Conservation (phyloP, 2,888 invertebrate genomes). For the Pseudeuparius sepicola region DNA sequence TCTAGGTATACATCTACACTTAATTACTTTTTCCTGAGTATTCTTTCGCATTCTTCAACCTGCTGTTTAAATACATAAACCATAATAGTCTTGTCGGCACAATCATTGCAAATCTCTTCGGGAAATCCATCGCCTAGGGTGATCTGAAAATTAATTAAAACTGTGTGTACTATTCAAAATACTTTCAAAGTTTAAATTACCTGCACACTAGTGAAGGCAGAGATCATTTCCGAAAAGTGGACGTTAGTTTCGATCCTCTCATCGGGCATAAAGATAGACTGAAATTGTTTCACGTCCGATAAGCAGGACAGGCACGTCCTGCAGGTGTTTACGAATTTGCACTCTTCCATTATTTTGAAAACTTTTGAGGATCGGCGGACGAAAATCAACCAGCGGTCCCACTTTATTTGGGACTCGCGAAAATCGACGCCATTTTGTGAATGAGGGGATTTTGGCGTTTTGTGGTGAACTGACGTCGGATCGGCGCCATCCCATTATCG, state of each 20-base stretch:
- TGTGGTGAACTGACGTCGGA: too few species aligned
- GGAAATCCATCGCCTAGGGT: conserved; percentile 48
- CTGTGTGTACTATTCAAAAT: conserved; percentile 1
- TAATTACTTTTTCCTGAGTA: conserved; percentile 34
- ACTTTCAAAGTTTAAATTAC: conserved; percentile 22
- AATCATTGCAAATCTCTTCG: conserved; percentile 47
- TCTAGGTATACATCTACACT: too few species aligned
- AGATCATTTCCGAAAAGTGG: conserved; percentile 38
- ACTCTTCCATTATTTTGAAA: not conserved
- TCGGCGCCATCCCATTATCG: too few species aligned
- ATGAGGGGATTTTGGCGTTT: too few species aligned
- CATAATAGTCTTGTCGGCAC: conserved; percentile 42
- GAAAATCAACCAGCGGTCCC: conserved; percentile 3
- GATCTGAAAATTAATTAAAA: conserved; percentile 29
- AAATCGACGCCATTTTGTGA: too few species aligned
- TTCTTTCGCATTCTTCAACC: conserved; percentile 40
- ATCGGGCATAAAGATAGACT: not conserved
- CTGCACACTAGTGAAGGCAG: conserved; percentile 36
- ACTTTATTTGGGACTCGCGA: too few species aligned
- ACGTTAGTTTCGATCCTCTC: conserved; percentile 15
- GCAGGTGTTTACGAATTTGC: too few species aligned
- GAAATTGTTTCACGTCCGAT: not conserved
- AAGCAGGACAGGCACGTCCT: not conserved
- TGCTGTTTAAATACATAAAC: conserved; percentile 43
- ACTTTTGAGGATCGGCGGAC: conserved; percentile 2